These are phyloP conservation scores for Hedychridium roseum DNA, from an alignment of 2,888 invertebrate genomes.

Conservation along the genomic window DNA sequence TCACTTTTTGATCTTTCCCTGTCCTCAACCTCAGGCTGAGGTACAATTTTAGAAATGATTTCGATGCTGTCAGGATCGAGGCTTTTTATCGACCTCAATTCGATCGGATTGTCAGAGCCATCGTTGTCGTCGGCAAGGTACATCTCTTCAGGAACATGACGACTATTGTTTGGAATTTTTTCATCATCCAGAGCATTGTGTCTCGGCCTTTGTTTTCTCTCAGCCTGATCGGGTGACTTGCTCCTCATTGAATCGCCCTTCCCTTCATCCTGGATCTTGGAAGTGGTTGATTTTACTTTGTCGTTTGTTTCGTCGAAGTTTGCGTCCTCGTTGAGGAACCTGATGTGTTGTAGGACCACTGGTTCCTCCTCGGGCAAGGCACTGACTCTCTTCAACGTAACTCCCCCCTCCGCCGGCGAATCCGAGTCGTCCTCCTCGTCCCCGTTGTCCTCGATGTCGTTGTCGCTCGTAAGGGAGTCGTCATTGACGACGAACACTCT, in stretches of 20 bases:
- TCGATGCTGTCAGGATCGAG: constrained; percentile 54
- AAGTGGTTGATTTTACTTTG: not conserved
- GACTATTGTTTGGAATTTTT: too few relatives aligned
- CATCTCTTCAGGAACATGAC: constrained; percentile 52
- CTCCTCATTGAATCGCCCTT: constrained; percentile 3
- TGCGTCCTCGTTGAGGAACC: constrained; percentile 48
- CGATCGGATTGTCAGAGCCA: constrained; percentile 47
- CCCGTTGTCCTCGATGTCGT: constrained; percentile 57
- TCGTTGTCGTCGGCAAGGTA: constrained; percentile 58
- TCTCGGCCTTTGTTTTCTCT: too few relatives aligned
- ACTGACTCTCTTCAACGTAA: constrained; percentile 46
- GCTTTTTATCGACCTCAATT: constrained; percentile 53
- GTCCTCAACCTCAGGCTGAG: not conserved
- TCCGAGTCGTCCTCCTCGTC: constrained; percentile 49
- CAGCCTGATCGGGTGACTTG: too few relatives aligned
- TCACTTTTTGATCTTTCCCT: not conserved
- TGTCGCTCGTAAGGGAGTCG: constrained; percentile 56
- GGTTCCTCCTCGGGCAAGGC: constrained; percentile 49
- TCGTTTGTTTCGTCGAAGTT: constrained; percentile 13
- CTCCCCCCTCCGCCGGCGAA: constrained; percentile 46
- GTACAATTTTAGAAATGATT: too few relatives aligned
- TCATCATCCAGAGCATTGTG: too few relatives aligned
- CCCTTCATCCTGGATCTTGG: constrained; percentile 3
- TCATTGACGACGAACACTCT: constrained; percentile 63
- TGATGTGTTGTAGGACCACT: constrained; percentile 51